Base-by-base conservation (phyloP, 2,113 vertebrate genomes). In the Toxotes chatareus region DNA sequence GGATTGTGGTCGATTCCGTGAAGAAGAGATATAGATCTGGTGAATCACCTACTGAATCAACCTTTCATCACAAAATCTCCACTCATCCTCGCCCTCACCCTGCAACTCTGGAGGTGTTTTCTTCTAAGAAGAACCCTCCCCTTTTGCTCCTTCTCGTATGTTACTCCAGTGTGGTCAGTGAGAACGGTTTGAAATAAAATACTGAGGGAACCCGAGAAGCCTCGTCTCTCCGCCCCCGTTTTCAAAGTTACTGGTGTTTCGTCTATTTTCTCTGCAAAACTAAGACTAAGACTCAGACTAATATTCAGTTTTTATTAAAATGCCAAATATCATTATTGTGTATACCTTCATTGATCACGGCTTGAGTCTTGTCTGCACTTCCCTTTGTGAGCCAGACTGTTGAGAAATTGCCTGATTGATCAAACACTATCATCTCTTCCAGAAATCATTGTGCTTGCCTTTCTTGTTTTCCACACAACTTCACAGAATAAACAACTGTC, bases 101-200 rank as follows among this genome's bases (percentile, higher is more conserved):
- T 0, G 3, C 7, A 51, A 79, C 7, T 7, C 51, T 47, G 21
- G 74, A 84, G 68, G 34, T 49, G 57, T 74, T 87, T 88, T 90
- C 84, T 87, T 90, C 86, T 86, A 64, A 89, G 79, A 91, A 87
- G 89, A 87, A 91, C 76, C 66, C 66, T 47, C 76, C 40, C 9
- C 21, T 69, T 27, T 63, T 63, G 34, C 55, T 79, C 21, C 71
- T 73, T 79, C 19, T 38, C 53, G 7, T 56, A 7, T 61, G 36
- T 59, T 64, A 23, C 60, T 73, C 72, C 23, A 32, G 0, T 53
- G 53, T 46, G 62, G 44, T 32, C 7, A 0, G 4, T 59, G 65
- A 47, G 32, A 55, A 53, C 1, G 10, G 47, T 64, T 74, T 79
- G 9, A 87, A 88, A 78, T 90, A 82, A 85, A 87, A 86, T 27